These are phyloP conservation scores for Bucorvus abyssinicus DNA, from an alignment of 2,797 vertebrate species.

Conservation along the genomic window DNA sequence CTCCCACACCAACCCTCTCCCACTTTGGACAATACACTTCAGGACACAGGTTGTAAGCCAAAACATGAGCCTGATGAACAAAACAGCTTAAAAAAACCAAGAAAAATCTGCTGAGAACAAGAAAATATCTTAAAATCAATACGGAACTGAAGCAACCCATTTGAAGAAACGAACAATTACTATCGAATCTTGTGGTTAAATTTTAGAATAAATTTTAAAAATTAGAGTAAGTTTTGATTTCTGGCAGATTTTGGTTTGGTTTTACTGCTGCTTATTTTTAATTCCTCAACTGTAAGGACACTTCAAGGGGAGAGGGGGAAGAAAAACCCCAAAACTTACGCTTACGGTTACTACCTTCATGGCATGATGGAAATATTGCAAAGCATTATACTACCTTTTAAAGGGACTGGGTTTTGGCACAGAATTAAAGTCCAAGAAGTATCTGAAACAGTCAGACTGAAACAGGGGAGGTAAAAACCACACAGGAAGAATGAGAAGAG, in stretches of 20 bases:
- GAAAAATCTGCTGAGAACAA: neutral
- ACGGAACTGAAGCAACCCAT: neutral
- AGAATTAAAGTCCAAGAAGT: neutral
- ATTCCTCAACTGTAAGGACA: neutral
- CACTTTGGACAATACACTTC: neutral
- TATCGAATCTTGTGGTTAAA: neutral
- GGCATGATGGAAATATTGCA: neutral
- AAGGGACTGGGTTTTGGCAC: neutral
- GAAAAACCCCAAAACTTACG: neutral
- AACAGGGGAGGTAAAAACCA: neutral
- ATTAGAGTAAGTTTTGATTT: neutral
- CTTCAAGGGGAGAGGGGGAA: neutral
- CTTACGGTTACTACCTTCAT: neutral
- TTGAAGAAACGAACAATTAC: neutral
- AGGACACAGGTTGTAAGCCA: neutral
- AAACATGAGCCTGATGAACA: neutral
- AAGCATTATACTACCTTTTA: neutral
- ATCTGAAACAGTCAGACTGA: neutral
- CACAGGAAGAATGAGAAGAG: neutral
- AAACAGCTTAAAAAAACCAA: neutral
- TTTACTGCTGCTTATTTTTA: neutral
- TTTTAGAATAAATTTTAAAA: neutral
- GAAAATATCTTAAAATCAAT: neutral
- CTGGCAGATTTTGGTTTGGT: neutral
- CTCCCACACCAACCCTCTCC: neutral